Percentiles rank a stretch among this genome's conserved stretches.
Conservation (phyloP, 30 jellyfish, hydroid and myxozoan species). For the Rhopilema esculentum region DNA sequence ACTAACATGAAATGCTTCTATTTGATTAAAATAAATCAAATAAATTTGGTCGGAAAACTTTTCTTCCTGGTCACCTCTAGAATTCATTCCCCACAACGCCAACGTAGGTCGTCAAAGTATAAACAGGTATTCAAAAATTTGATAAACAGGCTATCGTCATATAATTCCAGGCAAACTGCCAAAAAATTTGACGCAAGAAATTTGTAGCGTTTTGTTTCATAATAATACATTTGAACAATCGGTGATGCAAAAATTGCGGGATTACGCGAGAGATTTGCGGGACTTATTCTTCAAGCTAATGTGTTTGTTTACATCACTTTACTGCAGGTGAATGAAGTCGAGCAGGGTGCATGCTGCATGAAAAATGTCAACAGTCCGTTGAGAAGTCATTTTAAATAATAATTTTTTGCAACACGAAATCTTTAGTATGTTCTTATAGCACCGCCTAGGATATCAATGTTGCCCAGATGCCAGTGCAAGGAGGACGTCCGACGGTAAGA, state of each 20-base stretch:
- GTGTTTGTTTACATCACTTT: not conserved
- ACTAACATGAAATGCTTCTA: too few species aligned
- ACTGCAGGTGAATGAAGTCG: not conserved
- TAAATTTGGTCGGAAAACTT: too few species aligned
- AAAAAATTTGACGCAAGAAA: not conserved
- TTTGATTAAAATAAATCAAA: too few species aligned
- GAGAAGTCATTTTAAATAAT: not conserved
- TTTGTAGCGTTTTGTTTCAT: too few species aligned
- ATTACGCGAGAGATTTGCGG: not conserved
- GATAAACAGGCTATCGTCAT: not conserved
- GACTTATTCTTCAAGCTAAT: not conserved
- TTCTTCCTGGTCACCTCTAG: too few species aligned
- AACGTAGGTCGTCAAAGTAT: too few species aligned
- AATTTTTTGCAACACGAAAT: not conserved
- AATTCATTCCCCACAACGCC: too few species aligned
- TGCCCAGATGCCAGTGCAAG: conserved; percentile 72
- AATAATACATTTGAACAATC: not conserved
- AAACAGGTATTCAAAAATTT: not conserved
- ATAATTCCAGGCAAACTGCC: not conserved
- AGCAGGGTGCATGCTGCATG: not conserved
- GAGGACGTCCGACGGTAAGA: conserved; percentile 63
- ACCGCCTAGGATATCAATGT: conserved; percentile 2
- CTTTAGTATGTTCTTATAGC: not conserved
- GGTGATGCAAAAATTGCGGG: not conserved
- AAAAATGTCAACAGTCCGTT: not conserved